Base-by-base conservation (phyloP, 2,113 vertebrate species). In the Blennius ocellaris region DNA sequence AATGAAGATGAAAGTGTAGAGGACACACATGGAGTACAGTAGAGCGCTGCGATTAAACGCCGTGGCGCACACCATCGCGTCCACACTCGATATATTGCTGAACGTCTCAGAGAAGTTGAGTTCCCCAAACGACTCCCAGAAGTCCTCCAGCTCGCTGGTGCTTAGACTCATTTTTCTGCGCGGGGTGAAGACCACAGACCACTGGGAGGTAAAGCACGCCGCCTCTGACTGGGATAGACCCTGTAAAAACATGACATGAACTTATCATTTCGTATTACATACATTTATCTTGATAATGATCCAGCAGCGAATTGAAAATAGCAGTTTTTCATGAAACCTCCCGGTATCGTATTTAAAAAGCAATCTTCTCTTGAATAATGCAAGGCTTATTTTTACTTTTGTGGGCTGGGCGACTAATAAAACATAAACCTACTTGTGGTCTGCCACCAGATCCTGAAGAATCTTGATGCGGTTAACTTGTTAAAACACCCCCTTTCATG, bases 1-100 rank as follows among this genome's bases (percentile, higher is more conserved):
- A 5, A 98, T 89, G 8, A 97, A 99, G 87, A 98, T 97, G 64
- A 99, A 98, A 0, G 96, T 93, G 84, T 97, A 97, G 59, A 97
- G 88, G 81, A 96, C 92, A 43, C 96, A 94, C 48, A 98, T 94
- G 8, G 93, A 94, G 75, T 96, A 95, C 0, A 97, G 93, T 64
- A 99, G 89, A 21, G 90, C 88, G 0, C 72, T 94, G 41, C 95
- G 96, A 88, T 93, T 94, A 78, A 98, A 93, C 0, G 90, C 87
- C 12, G 70, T 55, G 0, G 93, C 52, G 9, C 97, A 99, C 36
- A 94, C 79, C 7, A 93, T 73, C 0, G 93, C 64, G 2, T 97
- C 96, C 0, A 92, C 89, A 38, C 94, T 94, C 0, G 95, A 92
- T 88, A 94, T 94, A 92, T 94, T 95, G 62, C 70, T 77, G 1